A percentile compares a stretch with the other conserved stretches of the same genome.
These are phyloP conservation scores for Agrilus biguttatus DNA, from an alignment of 2,888 invertebrate species.

Conservation along the genomic window DNA sequence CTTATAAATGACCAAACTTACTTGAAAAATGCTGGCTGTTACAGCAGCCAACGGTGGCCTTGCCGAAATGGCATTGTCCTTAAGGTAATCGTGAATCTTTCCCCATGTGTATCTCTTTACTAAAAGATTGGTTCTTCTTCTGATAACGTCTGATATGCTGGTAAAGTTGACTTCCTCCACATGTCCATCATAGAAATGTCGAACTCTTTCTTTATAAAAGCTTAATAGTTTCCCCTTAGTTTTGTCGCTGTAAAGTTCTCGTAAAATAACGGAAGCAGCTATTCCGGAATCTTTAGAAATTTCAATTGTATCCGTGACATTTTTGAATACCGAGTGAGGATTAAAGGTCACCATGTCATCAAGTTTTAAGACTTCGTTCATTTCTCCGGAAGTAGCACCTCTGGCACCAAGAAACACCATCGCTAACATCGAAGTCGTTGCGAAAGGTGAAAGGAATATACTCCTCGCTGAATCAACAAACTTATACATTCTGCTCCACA, in stretches of 20 bases:
- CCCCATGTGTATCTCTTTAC: constrained; percentile 68
- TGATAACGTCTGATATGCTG: constrained; percentile 67
- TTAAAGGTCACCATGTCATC: constrained; percentile 85
- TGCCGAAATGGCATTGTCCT: constrained; percentile 54
- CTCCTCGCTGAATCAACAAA: constrained; percentile 63
- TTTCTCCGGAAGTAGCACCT: constrained; percentile 77
- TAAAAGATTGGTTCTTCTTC: constrained; percentile 64
- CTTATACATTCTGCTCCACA: constrained; percentile 60
- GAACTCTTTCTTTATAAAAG: constrained; percentile 77
- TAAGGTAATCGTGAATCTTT: constrained; percentile 60
- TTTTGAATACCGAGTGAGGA: constrained; percentile 74
- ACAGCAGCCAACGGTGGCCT: constrained; percentile 67
- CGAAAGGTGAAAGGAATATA: constrained; percentile 70
- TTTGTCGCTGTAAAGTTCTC: constrained; percentile 72
- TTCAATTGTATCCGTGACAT: constrained; percentile 69
- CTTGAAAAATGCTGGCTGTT: constrained; percentile 69
- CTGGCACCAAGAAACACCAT: constrained; percentile 82
- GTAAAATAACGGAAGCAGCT: constrained; percentile 64
- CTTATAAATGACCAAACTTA: constrained; percentile 20
- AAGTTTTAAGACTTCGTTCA: constrained; percentile 72
- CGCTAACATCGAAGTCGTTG: constrained; percentile 71
- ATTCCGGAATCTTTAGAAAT: constrained; percentile 54
- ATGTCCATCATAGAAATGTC: constrained; percentile 75
- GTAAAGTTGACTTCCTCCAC: constrained; percentile 76
- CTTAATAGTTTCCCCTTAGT: constrained; percentile 65